Conservation (phyloP, 2,888 invertebrate genomes). For the Hirtodrosophila trivittata region DNA sequence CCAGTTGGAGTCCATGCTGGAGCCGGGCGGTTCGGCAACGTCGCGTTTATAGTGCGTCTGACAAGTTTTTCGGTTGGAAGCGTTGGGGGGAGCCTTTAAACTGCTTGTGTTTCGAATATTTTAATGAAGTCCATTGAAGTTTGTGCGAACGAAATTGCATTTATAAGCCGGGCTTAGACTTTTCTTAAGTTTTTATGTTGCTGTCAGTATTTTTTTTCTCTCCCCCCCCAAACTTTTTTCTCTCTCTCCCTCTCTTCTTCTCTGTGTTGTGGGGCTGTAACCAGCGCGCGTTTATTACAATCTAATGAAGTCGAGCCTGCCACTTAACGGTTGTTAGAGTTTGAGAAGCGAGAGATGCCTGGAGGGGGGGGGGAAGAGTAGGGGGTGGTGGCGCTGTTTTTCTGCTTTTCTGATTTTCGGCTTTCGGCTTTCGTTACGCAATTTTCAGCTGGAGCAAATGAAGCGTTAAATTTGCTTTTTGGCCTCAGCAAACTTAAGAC, state of each 20-base stretch:
- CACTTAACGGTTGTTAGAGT: constrained; percentile 68
- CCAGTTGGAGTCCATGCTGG: constrained; percentile 14
- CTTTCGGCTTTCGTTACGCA: constrained; percentile 52
- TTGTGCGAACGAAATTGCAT: constrained; percentile 79
- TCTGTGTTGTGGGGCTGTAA: constrained; percentile 63
- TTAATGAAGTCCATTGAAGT: constrained; percentile 80
- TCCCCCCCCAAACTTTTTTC: neutral
- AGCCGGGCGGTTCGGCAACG: constrained; percentile 8
- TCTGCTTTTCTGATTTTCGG: constrained; percentile 1
- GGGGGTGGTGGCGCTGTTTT: constrained; percentile 35
- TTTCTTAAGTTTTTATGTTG: constrained; percentile 67
- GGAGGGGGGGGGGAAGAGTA: neutral
- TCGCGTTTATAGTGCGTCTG: constrained; percentile 62
- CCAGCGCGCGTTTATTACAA: constrained; percentile 76
- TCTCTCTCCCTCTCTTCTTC: constrained; percentile 9
- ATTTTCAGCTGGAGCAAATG: constrained; percentile 54
- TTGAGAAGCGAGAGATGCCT: neutral
- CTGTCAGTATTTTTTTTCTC: constrained; percentile 58
- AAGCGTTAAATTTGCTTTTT: constrained; percentile 51
- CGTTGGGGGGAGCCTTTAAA: constrained; percentile 47
- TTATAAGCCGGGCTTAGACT: constrained; percentile 70
- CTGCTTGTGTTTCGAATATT: constrained; percentile 78
- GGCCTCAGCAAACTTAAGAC: constrained; percentile 9
- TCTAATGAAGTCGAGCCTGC: constrained; percentile 79
- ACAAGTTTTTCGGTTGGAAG: constrained; percentile 43